Base-by-base conservation (phyloP, 92 coral and sea anemone genomes). In the Siderastrea siderea region DNA sequence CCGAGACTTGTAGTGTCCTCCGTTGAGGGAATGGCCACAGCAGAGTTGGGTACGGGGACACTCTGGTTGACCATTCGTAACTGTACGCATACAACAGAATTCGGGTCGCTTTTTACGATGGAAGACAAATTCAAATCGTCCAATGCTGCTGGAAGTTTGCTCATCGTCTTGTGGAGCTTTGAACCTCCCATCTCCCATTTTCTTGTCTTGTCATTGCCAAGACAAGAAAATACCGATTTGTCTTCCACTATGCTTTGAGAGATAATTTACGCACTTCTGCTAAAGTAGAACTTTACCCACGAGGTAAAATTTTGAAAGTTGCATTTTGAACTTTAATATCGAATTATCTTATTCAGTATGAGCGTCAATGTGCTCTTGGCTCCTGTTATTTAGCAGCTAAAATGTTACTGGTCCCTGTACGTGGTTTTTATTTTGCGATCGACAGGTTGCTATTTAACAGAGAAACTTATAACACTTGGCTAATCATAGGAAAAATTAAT, bases 161-260 rank as follows among this genome's bases (percentile, higher is more conserved):
- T 52, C 4, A 10, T 47, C 65, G 62, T 12, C 68, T 46, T 62
- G 12, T 3, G 50, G 26, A 13, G 74, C 13, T 85, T 76, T 12
- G 8, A 6, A 7, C 57, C 76, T 16, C 55, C 57, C 26, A 17
- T 54, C n/a, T 47, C 52, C 62, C 9, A n/a, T n/a, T n/a, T n/a
- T 62, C 16, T n/a, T 76, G 49, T 50, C n/a, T 68, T 77, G 55
- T 52, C 19, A 93, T 96, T 38, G 97, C 99, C 43, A 95, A 94
- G 67, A 75, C 93, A 53, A 93, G 99, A 48, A 82, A 81, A 0
- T 96, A 96, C 51, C 98, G 92, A 9, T 77, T 96, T n/a, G 68
- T 96, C 63, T 87, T 96, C 84, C 91, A 87, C 63, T 96, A 95
- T 69, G 98, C 94, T 26, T 85, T 94, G 80, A 83, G 87, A 17